Conservation (phyloP, 2,888 invertebrate genomes). For the Eurytoma californica region DNA sequence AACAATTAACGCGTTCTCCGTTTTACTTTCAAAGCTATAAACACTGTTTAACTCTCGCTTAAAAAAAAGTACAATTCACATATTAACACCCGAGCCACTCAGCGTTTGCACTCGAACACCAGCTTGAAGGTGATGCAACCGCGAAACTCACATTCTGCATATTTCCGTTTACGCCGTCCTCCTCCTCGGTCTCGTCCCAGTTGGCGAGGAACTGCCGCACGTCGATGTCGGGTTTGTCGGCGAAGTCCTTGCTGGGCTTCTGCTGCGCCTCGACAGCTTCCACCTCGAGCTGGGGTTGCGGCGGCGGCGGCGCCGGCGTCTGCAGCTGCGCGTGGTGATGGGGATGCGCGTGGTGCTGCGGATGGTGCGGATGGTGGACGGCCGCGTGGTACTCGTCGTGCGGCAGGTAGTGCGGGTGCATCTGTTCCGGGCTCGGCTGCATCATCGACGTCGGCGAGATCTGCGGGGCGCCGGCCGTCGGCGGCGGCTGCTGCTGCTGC, state of each 20-base stretch:
- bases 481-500: constrained; percentile 19
- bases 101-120: no score
- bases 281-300: constrained; percentile 30
- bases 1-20: no score
- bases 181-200: constrained; percentile 73
- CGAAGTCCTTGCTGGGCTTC: constrained; percentile 62
- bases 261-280: constrained; percentile 42
- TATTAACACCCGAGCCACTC: no score
- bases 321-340: constrained; percentile 49
- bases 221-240: constrained; percentile 71
- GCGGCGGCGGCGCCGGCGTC: constrained; percentile 42
- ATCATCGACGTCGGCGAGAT: constrained; percentile 3
- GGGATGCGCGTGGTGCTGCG: constrained; percentile 33
- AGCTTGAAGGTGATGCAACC: not conserved
- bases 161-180: constrained; percentile 64
- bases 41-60: no score
- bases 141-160: constrained; percentile 59
- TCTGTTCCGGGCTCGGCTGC: constrained; percentile 32
- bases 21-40: no score
- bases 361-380: constrained; percentile 14
- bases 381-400: constrained; percentile 28
- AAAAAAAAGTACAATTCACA: no score
- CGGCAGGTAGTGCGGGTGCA: constrained; percentile 30
- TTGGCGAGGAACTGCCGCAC: constrained; percentile 73
- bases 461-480: not conserved